Evolutionary conservation across 2,888 invertebrate genomes (phyloP), one percentile per base, ranked within the genome.

Genomic region (Hedychridium roseum): DNA sequence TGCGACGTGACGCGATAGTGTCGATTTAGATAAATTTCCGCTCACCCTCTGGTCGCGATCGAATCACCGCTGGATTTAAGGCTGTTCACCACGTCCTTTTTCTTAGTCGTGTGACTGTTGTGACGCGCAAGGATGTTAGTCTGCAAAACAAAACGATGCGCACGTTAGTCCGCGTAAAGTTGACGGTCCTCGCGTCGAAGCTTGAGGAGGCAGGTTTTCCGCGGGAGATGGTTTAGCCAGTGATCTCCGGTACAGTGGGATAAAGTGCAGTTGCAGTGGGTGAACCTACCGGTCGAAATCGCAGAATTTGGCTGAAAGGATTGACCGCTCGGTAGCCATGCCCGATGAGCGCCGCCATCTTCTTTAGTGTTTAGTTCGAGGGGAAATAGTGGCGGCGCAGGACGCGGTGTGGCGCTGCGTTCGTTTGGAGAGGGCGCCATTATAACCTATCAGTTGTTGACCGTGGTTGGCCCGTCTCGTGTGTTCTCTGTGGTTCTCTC

Each of bases 291-390:
- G 37, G 44, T 28, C 26, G 56, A 53, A 6, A 57, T 23, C 31
- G 47, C 17, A 31, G 57, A 42, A 26, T 58, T 56, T 48, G 39
- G 43, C 55, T 54, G 26, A 59, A 50, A 32, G 60, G 51, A 58
- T 49, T 61, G n/a, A n/a, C n/a, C 34, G 56, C 48, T 43, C 64
- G 75, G 68, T 80, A 76, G 75, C 79, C 81, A 81, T 82, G 82
- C 81, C 81, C 82, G 75, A 82, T 81, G 79, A 84, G 80, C 79
- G 84, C 83, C 81, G 85, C 85, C 85, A 85, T 85, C 76, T 81
- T 83, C 73, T 82, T 70, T 11, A 42, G 16, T 16, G 4, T 12
- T 4, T 5, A 17, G 17, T 15, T 7, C 35, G 15, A 5, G 5
- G 17, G 12, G 15, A 5, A 15, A 14, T 7, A 15, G 15, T 4